Evolutionary conservation across 2,113 vertebrate genomes (phyloP), one percentile per base, ranked within the genome.

Genomic region (Cercocebus atys): DNA sequence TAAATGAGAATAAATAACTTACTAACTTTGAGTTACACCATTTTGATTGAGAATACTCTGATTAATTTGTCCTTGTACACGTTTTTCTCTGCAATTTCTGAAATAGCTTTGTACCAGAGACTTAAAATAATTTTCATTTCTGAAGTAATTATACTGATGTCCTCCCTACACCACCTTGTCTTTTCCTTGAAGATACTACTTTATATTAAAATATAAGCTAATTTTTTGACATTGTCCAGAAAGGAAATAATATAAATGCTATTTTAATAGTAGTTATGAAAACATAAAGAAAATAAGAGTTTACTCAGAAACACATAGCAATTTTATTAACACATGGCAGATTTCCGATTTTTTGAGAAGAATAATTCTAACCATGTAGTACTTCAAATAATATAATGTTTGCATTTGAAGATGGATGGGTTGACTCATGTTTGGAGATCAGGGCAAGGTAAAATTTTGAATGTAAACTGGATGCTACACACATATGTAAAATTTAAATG

Each of bases 81-180:
- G 57, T 64, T 81, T 86, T n/a, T 91, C 9, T 88, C 40, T 80
- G 50, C 22, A 94, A 9, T 70, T 30, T 84, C 57, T 59, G 23
- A 35, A 85, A 85, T 14, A 89, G 55, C n/a, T 94, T 85, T 78
- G 40, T 45, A 57, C 11, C 12, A 76, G 68, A 16, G 57, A 14
- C 25, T 61, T 27, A 89, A 80, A 96, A 94, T 78, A 50, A 87
- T 93, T 90, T 92, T 79, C 76, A 75, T 64, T 93, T 93, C 47
- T 90, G 50, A 73, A 57, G 80, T 68, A 61, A 83, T 80, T 61
- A 68, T n/a, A 18, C 9, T 72, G 25, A 79, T 61, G 6, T 70
- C n/a, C 16, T 76, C 13, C 61, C 13, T 43, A 85, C 0, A 30
- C 2, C 16, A n/a, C 59, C 17, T 84, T 79, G 2, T 38, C 2